Evolutionary conservation across 2,888 invertebrate species (phyloP).

Genomic region (Tuberolachnus salignus): DNA sequence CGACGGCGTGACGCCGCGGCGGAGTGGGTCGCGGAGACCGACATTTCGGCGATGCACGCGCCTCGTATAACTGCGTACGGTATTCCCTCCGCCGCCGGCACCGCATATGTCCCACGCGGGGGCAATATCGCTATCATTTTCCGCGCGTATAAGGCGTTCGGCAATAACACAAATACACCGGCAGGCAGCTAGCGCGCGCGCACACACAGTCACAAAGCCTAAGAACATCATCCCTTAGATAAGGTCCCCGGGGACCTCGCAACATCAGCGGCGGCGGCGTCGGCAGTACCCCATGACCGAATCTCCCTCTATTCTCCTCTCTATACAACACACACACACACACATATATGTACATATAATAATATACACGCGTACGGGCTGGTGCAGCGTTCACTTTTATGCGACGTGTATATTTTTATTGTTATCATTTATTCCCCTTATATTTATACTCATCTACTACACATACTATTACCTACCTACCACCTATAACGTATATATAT

Average conservation of each 20-base stretch:
- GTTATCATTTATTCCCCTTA: constrained; percentile 57
- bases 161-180: constrained; percentile 53
- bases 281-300: constrained; percentile 41
- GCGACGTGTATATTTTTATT: constrained; percentile 56
- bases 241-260: constrained; percentile 37
- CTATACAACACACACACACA: neutral
- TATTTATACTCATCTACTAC: constrained; percentile 48
- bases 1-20: neutral
- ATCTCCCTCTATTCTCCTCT: constrained; percentile 39
- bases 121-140: constrained; percentile 56
- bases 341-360: neutral
- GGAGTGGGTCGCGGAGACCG: neutral
- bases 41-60: constrained; percentile 16
- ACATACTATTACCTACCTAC: neutral
- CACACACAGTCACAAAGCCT: constrained; percentile 45
- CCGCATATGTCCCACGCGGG: constrained; percentile 49
- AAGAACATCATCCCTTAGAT: constrained; percentile 55
- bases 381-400: constrained; percentile 39
- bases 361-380: neutral
- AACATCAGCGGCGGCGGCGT: neutral
- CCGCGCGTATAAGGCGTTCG: constrained; percentile 21
- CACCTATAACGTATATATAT: too few species aligned
- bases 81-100: neutral
- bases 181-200: neutral
- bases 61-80: neutral